Evolutionary conservation across 2,888 invertebrate genomes (phyloP).

Genomic region (Ditylenchus weischeri): DNA sequence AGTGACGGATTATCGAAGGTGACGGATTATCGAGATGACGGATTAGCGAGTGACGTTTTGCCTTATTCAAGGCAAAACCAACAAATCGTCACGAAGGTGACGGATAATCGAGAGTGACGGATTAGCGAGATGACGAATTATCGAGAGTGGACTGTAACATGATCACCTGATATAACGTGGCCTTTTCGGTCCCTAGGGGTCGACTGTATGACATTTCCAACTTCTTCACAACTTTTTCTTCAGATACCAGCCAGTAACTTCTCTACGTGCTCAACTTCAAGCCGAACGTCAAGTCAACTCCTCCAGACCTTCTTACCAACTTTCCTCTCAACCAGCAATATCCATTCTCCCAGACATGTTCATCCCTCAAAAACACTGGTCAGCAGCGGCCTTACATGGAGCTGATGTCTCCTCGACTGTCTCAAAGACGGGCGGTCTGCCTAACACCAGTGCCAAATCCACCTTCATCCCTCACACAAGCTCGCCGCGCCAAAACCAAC

Average conservation of each 20-base stretch:
- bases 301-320: background rate
- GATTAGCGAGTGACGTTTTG: too few species aligned
- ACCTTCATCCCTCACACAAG: background rate
- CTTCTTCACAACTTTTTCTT: constrained; percentile 19
- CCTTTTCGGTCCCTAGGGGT: too few species aligned
- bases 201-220: background rate
- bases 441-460: background rate
- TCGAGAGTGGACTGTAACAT: too few species aligned
- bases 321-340: constrained; percentile 14
- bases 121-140: too few species aligned
- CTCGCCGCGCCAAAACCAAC: background rate
- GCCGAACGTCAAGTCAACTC: constrained; percentile 33
- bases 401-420: constrained; percentile 53
- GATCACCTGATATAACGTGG: too few species aligned
- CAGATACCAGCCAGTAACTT: constrained; percentile 46
- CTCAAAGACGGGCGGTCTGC: constrained; percentile 42
- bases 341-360: constrained; percentile 12
- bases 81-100: too few species aligned
- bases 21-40: too few species aligned
- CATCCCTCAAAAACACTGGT: background rate
- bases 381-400: constrained; percentile 27
- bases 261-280: constrained; percentile 46
- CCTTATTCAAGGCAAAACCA: too few species aligned
- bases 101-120: too few species aligned
- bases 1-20: too few species aligned